These are phyloP conservation scores for Chlorops oryzae DNA, from an alignment of 1,140 invertebrate species.

Conservation along the genomic window DNA sequence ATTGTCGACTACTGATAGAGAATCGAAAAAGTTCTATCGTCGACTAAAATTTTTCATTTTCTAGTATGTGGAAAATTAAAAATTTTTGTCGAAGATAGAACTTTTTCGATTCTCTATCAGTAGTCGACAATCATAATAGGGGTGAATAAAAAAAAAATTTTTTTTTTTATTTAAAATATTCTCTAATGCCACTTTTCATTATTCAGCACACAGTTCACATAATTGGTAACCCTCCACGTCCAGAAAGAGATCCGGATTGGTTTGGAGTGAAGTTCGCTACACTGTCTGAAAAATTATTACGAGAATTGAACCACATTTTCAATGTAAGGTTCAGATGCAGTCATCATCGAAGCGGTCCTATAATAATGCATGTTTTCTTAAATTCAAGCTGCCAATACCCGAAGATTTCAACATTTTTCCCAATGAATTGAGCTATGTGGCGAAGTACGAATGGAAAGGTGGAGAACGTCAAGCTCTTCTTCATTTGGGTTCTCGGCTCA, in stretches of 20 bases:
- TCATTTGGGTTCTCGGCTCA: slow-evolving; percentile 51
- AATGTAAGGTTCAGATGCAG: slow-evolving; percentile 31
- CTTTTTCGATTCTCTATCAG: no score
- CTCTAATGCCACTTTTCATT: slow-evolving; percentile 1
- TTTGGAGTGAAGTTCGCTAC: slow-evolving; percentile 50
- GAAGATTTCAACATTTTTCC: slow-evolving; percentile 56
- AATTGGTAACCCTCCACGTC: slow-evolving; percentile 58
- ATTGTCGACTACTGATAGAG: no score
- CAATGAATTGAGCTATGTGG: slow-evolving; percentile 44
- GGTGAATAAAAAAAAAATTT: no score
- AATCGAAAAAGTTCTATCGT: no score
- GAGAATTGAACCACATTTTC: slow-evolving; percentile 50
- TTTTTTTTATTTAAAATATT: neutral
- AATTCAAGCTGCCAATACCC: slow-evolving; percentile 49
- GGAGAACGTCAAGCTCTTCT: slow-evolving; percentile 62
- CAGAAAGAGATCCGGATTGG: slow-evolving; percentile 52
- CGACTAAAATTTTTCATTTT: no score
- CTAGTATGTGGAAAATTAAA: neutral
- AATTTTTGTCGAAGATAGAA: neutral
- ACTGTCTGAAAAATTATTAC: slow-evolving; percentile 46
- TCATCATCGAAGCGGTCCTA: neutral
- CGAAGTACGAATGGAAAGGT: slow-evolving; percentile 53
- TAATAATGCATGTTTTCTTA: neutral
- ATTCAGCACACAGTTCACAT: slow-evolving; percentile 55
- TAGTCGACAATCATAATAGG: no score